Evolutionary conservation across 2,888 invertebrate species (phyloP).

Genomic region (Rhorus exstirpatorius): DNA sequence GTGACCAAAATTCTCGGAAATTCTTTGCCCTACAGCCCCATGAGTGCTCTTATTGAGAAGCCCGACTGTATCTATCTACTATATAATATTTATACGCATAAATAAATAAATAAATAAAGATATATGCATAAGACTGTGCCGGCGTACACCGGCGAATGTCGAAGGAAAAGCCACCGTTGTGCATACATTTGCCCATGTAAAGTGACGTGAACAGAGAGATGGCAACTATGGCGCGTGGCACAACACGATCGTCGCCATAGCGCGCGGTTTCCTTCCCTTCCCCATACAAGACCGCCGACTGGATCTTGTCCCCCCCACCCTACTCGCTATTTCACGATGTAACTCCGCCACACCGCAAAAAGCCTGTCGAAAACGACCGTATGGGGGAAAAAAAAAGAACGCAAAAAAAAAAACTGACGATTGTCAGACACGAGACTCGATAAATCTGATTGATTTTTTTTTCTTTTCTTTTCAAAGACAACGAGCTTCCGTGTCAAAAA

Average conservation of each 20-base stretch:
- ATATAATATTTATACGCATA: too few species aligned
- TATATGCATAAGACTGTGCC: neutral
- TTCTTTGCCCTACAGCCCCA: too few species aligned
- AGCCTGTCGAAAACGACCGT: slow-evolving; percentile 6
- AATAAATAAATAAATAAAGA: too few species aligned
- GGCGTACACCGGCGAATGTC: neutral
- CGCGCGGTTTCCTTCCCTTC: slow-evolving; percentile 34
- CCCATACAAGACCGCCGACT: slow-evolving; percentile 21
- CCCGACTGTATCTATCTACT: too few species aligned
- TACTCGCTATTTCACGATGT: slow-evolving; percentile 36
- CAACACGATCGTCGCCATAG: slow-evolving; percentile 82
- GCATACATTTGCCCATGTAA: too few species aligned
- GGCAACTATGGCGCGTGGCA: slow-evolving; percentile 84
- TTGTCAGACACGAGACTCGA: neutral
- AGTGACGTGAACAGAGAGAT: slow-evolving; percentile 80
- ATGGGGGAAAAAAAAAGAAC: neutral
- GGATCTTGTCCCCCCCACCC: slow-evolving; percentile 27
- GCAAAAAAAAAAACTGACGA: neutral
- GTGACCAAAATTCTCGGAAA: too few species aligned
- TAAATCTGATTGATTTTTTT: neutral
- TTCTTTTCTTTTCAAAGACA: neutral
- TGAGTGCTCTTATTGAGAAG: too few species aligned
- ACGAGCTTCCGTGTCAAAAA: neutral
- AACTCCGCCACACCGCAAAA: slow-evolving; percentile 26
- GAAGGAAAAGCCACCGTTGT: too few species aligned